Conservation (phyloP, 2,888 invertebrate genomes). For the Polymixis flavicincta region DNA sequence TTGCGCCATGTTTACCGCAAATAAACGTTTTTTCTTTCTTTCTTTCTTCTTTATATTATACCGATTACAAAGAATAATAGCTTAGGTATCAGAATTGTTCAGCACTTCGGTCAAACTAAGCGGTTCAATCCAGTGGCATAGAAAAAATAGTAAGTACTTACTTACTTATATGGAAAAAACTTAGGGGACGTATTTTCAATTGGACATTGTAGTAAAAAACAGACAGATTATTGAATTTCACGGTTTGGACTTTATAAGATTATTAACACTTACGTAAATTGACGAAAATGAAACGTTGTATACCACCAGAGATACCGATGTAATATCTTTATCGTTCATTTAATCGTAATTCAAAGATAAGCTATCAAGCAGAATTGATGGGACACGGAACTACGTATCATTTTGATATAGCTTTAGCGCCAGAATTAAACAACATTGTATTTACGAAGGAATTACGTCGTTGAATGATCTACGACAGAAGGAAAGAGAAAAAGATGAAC, state of each 20-base stretch:
- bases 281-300: constrained; percentile 3
- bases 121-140: neutral
- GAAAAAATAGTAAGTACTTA: neutral
- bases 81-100: too few relatives aligned
- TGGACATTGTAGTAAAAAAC: neutral
- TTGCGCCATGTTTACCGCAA: too few relatives aligned
- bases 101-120: too few relatives aligned
- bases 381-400: neutral
- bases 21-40: too few relatives aligned
- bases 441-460: too few relatives aligned
- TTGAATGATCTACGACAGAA: too few relatives aligned
- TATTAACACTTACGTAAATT: constrained; percentile 10
- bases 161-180: neutral
- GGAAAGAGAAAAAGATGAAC: too few relatives aligned
- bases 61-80: too few relatives aligned
- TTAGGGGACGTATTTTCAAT: neutral
- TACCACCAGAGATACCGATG: neutral
- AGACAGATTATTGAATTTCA: neutral
- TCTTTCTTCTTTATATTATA: too few relatives aligned
- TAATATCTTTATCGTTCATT: constrained; percentile 29
- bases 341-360: constrained; percentile 45
- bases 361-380: constrained; percentile 20
- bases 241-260: neutral
- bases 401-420: constrained; percentile 14
- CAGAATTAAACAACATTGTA: neutral